Evolutionary conservation across 2,888 invertebrate species (phyloP).

Genomic region (Eremobia ochroleuca): DNA sequence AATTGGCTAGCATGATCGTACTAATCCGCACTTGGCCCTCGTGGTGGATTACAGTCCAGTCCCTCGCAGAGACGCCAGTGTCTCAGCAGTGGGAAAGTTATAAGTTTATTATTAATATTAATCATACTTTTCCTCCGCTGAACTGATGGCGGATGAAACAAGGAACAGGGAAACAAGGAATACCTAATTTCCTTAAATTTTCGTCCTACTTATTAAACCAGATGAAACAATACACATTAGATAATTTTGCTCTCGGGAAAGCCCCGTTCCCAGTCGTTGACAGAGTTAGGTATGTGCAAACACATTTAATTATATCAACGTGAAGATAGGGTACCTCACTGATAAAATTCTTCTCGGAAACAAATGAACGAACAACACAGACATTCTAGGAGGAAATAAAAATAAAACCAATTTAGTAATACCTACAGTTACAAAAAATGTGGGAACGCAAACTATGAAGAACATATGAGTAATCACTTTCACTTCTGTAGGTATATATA

Average conservation of each 20-base stretch:
- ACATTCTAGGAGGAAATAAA: neutral
- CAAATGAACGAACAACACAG: neutral
- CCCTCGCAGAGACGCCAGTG: no score
- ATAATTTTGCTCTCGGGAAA: neutral
- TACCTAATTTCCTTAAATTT: neutral
- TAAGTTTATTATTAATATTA: neutral
- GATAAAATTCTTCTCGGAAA: conserved; percentile 2
- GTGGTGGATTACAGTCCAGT: no score
- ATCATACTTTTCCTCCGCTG: neutral
- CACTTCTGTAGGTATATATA: no score
- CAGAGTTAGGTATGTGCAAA: neutral
- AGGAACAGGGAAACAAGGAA: neutral
- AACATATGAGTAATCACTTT: neutral
- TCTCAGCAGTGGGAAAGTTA: no score
- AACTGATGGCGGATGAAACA: neutral
- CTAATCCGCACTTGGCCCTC: neutral
- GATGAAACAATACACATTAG: neutral
- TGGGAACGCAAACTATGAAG: neutral
- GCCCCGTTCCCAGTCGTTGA: neutral
- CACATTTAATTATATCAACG: neutral
- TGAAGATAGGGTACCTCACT: neutral
- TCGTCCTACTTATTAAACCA: neutral
- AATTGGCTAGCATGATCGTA: neutral
- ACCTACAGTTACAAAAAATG: neutral
- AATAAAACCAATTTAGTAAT: conserved; percentile 5